A percentile compares a stretch with the other conserved stretches of the same genome.
phyloP scores from a whole-genome alignment of 2,797 vertebrate genomes.

The Carcharodon carcharias region DNA sequence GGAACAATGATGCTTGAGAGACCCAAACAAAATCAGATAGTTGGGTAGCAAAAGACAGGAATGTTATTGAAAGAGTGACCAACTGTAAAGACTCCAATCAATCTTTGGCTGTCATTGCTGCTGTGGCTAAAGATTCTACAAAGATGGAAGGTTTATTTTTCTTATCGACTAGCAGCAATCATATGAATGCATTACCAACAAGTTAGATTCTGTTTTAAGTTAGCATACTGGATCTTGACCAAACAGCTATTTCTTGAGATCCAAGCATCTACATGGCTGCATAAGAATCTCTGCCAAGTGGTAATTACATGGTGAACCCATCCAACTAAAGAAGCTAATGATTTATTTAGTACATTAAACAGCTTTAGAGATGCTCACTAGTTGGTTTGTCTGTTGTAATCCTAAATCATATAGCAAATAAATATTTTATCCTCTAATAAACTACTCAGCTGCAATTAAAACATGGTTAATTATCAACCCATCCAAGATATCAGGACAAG shows the following conservation, averaged over 20 bases:
- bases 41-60: background rate
- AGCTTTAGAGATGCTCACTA: background rate
- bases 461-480: slow-evolving; percentile 12
- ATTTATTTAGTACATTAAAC: slow-evolving; percentile 32
- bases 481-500: background rate
- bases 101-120: background rate
- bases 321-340: slow-evolving; percentile 15
- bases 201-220: background rate
- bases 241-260: background rate
- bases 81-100: background rate
- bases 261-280: too few species aligned
- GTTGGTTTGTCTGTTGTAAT: slow-evolving; percentile 7
- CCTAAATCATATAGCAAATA: slow-evolving; percentile 3
- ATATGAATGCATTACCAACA: background rate
- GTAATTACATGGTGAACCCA: slow-evolving; percentile 3
- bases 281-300: background rate
- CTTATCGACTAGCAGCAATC: background rate
- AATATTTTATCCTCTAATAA: slow-evolving; percentile 27
- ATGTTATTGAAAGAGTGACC: background rate
- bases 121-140: background rate
- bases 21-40: background rate
- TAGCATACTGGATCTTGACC: background rate
- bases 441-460: slow-evolving; percentile 9
- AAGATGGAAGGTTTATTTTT: background rate
- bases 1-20: background rate